A percentile compares a stretch with the other conserved stretches of the same genome.
phyloP scores from a whole-genome alignment of 2,888 invertebrate species.

The Tipula unca region DNA sequence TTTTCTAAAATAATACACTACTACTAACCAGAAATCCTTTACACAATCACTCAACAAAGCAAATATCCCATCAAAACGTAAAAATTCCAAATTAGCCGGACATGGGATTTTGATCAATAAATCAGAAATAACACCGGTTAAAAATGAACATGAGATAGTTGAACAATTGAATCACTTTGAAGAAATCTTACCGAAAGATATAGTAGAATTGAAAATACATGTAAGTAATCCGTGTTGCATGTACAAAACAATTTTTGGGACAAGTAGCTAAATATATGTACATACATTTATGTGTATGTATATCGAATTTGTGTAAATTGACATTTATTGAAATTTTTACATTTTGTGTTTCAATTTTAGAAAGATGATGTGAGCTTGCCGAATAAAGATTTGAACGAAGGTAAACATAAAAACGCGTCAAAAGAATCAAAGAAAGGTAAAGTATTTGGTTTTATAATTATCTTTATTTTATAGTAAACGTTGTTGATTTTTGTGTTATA shows the following conservation, averaged over 20 bases:
- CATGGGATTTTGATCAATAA: slow-evolving; percentile 39
- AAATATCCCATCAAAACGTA: slow-evolving; percentile 24
- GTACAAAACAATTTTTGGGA: too few relatives aligned
- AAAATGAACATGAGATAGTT: slow-evolving; percentile 29
- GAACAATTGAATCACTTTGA: slow-evolving; percentile 64
- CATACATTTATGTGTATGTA: too few relatives aligned
- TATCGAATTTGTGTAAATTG: neutral
- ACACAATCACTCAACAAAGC: neutral
- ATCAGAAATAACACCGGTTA: slow-evolving; percentile 32
- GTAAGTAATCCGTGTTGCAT: neutral
- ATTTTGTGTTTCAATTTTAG: neutral
- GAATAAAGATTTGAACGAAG: neutral
- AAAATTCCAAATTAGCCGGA: slow-evolving; percentile 28
- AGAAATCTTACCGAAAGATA: slow-evolving; percentile 73
- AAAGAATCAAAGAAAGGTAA: slow-evolving; percentile 14
- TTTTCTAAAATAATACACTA: slow-evolving; percentile 1
- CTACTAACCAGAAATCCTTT: neutral
- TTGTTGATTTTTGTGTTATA: neutral
- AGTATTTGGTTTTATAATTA: neutral
- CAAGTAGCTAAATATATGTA: too few relatives aligned
- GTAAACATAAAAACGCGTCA: neutral
- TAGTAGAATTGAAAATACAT: slow-evolving; percentile 35
- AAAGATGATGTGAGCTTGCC: neutral
- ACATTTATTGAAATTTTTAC: neutral
- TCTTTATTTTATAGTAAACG: neutral